Conservation (phyloP, 2,797 vertebrate genomes). For the Rhinoraja longicauda region DNA sequence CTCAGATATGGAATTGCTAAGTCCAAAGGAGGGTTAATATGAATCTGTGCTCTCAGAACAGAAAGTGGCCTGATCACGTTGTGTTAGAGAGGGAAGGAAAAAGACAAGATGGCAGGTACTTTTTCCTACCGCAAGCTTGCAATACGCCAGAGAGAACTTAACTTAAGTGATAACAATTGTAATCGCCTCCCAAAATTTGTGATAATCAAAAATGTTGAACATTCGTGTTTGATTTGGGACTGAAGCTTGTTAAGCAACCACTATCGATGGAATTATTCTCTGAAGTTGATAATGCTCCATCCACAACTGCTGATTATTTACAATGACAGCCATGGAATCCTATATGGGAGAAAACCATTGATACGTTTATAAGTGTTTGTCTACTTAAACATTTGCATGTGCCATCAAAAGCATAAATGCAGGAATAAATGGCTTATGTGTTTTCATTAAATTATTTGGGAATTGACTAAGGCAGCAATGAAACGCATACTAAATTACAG, state of each 20-base stretch:
- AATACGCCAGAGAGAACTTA: not conserved
- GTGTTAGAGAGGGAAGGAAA: not conserved
- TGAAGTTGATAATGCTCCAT: not conserved
- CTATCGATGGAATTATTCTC: not conserved
- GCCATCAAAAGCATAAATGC: not conserved
- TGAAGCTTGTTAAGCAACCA: not conserved
- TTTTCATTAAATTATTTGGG: conserved; percentile 1
- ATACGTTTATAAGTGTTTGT: not conserved
- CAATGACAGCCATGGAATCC: not conserved
- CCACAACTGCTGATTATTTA: not conserved
- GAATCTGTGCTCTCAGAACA: not conserved
- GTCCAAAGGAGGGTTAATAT: not conserved
- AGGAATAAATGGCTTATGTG: not conserved
- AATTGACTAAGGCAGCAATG: conserved; percentile 1
- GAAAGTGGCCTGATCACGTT: not conserved
- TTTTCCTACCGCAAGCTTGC: not conserved
- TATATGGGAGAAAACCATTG: not conserved
- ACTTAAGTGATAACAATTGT: not conserved
- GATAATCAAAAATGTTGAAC: not conserved
- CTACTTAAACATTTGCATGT: not conserved
- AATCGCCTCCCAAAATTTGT: not conserved
- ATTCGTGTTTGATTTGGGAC: not conserved
- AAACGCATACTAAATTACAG: not conserved
- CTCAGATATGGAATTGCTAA: not conserved
- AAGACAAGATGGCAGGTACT: not conserved